Percentiles rank a stretch among this genome's conserved stretches.
These are phyloP conservation scores for Mus musculus DNA, from an alignment of 2,113 vertebrate species.

Conservation along the genomic window GRCm39 chr11:42839501-42840000, in stretches of 20 bases:
- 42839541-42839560: not conserved
- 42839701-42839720: not conserved
- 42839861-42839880: not conserved
- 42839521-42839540: not conserved
- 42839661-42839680: not conserved
- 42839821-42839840: not conserved
- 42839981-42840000: not conserved
- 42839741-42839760: not conserved
- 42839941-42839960: not conserved
- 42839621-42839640: not conserved
- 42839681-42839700: not conserved
- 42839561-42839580: not conserved
- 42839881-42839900: not conserved
- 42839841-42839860: not conserved
- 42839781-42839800: not conserved
- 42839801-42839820: not conserved
- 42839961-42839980: not conserved
- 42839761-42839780: not conserved
- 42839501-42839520: not conserved
- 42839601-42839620: not conserved
- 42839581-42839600: not conserved
- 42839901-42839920: not conserved
- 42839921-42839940: not conserved
- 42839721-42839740: not conserved
- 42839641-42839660: not conserved